Percentiles rank a stretch among this genome's conserved stretches.
These are phyloP conservation scores for Gallinago stenura DNA, from an alignment of 2,797 vertebrate genomes.

Conservation along the genomic window DNA sequence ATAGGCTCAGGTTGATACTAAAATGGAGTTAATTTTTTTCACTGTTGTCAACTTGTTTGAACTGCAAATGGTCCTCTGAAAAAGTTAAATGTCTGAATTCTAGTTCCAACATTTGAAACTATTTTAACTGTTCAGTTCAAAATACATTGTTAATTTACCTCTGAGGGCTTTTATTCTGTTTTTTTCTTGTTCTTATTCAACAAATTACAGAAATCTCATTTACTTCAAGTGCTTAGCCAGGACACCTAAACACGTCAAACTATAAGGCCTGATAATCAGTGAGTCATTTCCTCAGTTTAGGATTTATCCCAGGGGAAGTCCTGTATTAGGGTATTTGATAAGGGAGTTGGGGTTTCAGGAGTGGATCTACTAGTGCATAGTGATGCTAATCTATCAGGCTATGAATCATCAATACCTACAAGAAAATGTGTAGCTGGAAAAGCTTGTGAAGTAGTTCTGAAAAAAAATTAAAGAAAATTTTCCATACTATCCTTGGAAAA, in stretches of 20 bases:
- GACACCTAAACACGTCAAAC: neutral
- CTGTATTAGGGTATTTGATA: neutral
- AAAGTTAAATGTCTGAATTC: neutral
- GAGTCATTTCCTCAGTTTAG: neutral
- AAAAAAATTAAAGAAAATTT: neutral
- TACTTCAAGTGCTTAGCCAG: neutral
- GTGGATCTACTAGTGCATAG: neutral
- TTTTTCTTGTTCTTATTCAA: neutral
- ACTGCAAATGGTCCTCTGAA: neutral
- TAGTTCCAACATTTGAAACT: neutral
- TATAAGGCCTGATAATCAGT: neutral
- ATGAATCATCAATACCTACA: neutral
- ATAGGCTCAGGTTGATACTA: neutral
- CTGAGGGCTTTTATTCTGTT: neutral
- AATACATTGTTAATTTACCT: neutral
- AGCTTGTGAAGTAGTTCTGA: neutral
- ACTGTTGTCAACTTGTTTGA: neutral
- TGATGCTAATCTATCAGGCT: neutral
- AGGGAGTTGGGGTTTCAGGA: neutral
- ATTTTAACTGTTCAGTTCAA: neutral
- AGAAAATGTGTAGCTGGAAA: neutral
- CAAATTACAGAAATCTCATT: neutral
- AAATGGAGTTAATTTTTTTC: neutral
- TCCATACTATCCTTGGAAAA: neutral
- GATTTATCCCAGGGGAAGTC: neutral